These are phyloP conservation scores for Zenarchopterus dispar DNA, from an alignment of 2,797 vertebrate species.

Conservation along the genomic window DNA sequence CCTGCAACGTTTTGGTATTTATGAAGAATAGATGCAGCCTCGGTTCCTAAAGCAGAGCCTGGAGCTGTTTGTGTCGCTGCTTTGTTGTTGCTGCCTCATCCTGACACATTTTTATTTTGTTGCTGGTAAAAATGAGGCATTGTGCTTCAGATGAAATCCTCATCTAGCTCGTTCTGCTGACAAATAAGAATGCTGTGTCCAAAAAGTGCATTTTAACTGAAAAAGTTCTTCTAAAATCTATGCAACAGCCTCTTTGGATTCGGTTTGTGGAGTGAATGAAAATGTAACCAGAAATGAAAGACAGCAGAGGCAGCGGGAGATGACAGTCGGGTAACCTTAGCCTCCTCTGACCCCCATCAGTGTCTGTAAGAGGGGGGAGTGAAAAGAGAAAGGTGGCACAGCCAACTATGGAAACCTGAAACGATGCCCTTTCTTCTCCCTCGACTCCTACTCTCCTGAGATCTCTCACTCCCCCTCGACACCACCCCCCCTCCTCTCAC, in stretches of 20 bases:
- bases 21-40: slow-evolving; percentile 58
- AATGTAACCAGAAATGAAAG: slow-evolving; percentile 51
- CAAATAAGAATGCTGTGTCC: slow-evolving; percentile 43
- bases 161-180: slow-evolving; percentile 16
- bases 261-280: slow-evolving; percentile 8
- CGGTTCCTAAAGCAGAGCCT: slow-evolving; percentile 46
- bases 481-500: slow-evolving; percentile 29
- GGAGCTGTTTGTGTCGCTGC: slow-evolving; percentile 32
- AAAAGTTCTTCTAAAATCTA: slow-evolving; percentile 25
- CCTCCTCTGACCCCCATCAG: slow-evolving; percentile 64
- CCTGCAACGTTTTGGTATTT: slow-evolving; percentile 29
- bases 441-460: slow-evolving; percentile 67
- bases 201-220: slow-evolving; percentile 26
- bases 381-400: slow-evolving; percentile 61
- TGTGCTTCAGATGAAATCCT: slow-evolving; percentile 12
- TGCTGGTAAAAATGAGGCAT: slow-evolving; percentile 24
- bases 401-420: slow-evolving; percentile 67
- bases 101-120: slow-evolving; percentile 24
- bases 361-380: slow-evolving; percentile 48
- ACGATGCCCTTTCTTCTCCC: slow-evolving; percentile 65
- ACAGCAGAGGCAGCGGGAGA: slow-evolving; percentile 47
- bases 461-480: slow-evolving; percentile 52
- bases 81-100: slow-evolving; percentile 37
- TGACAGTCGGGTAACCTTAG: slow-evolving; percentile 71
- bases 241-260: background rate